Conservation (phyloP, 2,113 vertebrate species). For the Aptenodytes forsteri region DNA sequence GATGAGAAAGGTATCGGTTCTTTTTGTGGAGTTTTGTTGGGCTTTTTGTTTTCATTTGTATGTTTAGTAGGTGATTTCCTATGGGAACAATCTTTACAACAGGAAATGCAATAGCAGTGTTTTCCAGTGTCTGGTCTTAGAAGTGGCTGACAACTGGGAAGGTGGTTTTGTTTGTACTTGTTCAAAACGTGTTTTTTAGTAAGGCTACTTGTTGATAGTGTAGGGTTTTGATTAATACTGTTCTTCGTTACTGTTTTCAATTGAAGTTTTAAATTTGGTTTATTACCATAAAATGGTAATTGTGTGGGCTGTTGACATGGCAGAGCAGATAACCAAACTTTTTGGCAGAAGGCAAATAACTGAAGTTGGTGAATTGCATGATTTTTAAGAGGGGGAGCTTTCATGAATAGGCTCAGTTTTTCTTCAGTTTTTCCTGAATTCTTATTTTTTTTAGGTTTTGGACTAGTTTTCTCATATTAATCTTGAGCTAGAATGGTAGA, state of each 20-base stretch:
- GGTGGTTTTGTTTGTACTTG: accelerated
- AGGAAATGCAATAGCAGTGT: neutral
- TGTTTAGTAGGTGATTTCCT: neutral
- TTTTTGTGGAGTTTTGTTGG: neutral
- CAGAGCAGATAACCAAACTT: neutral
- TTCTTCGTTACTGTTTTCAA: neutral
- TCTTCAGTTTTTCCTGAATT: neutral
- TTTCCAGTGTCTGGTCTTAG: neutral
- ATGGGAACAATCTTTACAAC: neutral
- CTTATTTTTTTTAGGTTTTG: neutral
- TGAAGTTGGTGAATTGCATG: neutral
- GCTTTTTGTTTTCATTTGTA: neutral
- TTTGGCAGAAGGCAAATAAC: neutral
- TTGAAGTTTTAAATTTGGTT: neutral
- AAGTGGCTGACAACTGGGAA: neutral
- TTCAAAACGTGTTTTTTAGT: neutral
- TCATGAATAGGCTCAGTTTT: neutral
- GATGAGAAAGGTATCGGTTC: slow-evolving; percentile 85
- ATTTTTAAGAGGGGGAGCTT: neutral
- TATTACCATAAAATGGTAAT: neutral
- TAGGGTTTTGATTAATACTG: neutral
- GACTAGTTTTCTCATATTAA: neutral
- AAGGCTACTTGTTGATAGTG: neutral
- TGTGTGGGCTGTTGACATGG: neutral
- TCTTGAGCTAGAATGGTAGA: neutral